Evolutionary conservation across 2,797 vertebrate genomes (phyloP).

Genomic region (Eurystomus glaucurus): DNA sequence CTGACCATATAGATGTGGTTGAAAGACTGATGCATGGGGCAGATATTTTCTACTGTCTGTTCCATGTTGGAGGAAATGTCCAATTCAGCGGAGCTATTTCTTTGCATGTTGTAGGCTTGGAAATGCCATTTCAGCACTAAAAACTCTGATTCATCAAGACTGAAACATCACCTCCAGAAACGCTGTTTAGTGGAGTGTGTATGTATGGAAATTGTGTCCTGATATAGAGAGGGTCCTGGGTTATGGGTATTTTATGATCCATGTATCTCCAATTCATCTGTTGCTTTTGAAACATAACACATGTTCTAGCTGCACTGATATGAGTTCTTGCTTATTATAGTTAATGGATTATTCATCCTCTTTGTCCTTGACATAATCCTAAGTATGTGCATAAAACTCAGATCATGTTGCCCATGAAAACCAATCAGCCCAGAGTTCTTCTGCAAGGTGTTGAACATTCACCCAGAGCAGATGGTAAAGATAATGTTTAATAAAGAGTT

Average conservation of each 20-base stretch:
- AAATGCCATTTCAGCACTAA: slow-evolving; percentile 73
- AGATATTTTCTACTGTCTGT: slow-evolving; percentile 5
- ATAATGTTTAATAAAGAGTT: slow-evolving; percentile 88
- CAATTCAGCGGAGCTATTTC: slow-evolving; percentile 62
- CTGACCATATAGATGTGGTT: neutral
- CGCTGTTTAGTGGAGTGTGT: slow-evolving; percentile 46
- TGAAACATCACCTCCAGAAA: slow-evolving; percentile 66
- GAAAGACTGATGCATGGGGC: neutral
- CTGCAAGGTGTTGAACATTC: slow-evolving; percentile 77
- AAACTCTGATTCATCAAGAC: slow-evolving; percentile 62
- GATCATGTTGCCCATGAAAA: slow-evolving; percentile 83
- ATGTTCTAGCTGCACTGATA: slow-evolving; percentile 73
- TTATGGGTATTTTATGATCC: slow-evolving; percentile 65
- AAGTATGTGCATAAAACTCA: slow-evolving; percentile 80
- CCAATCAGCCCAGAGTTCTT: slow-evolving; percentile 80
- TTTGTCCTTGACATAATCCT: slow-evolving; percentile 85
- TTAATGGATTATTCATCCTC: slow-evolving; percentile 84
- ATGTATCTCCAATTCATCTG: slow-evolving; percentile 69
- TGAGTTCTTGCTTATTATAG: slow-evolving; percentile 78
- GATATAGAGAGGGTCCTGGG: slow-evolving; percentile 15
- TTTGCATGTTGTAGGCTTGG: slow-evolving; percentile 63
- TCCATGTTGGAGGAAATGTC: neutral
- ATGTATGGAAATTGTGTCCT: slow-evolving; percentile 56
- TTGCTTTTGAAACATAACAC: slow-evolving; percentile 79
- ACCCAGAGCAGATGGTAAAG: slow-evolving; percentile 86